Evolutionary conservation across 2,797 vertebrate species (phyloP), one percentile per base, ranked within the genome.

Genomic region (Mormyrops boulengeri): DNA sequence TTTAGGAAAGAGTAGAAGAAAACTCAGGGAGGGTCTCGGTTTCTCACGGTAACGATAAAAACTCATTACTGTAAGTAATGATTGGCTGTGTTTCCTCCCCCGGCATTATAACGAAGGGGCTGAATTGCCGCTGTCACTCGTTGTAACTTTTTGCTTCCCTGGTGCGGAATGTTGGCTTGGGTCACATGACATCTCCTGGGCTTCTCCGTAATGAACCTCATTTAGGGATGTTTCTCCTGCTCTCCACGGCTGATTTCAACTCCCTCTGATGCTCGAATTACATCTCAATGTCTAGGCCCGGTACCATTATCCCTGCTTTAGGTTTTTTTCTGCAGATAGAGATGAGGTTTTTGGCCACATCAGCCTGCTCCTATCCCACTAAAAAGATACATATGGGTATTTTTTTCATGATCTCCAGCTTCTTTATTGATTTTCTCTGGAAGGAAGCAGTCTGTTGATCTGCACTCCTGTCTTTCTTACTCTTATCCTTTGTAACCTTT

Each of bases 1-100:
- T 77, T 41, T 41, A n/a, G 82, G 19, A 87, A 41, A 87, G 47
- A 85, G 86, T 8, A 87, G 87, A 88, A 60, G 60, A 88, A 88
- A 69, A 49, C 19, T 11, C 12, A 88, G 88, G 88, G 73, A 84
- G 88, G 73, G 50, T 80, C 50, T 41, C 17, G 6, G 6, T 41
- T 87, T 69, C 49, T 53, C 49, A 87, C 49, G 14, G 53, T 55
- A 7, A 73, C 26, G 49, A 87, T 87, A 73, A 77, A 22, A 8
- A 19, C 62, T 53, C 9, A 26, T 55, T 87, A 73, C 11, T 41
- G 30, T 19, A 4, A 89, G 60, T 73, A 34, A 87, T 19, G 62
- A 55, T 34, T 11, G 62, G n/a, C 49, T n/a, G 47, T 19, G 53
- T 38, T 73, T 89, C 22, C 47, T 22, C 60, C 49, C 11, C 14